phyloP scores from a whole-genome alignment of 1,140 invertebrate species.

The Drosophila pandora region DNA sequence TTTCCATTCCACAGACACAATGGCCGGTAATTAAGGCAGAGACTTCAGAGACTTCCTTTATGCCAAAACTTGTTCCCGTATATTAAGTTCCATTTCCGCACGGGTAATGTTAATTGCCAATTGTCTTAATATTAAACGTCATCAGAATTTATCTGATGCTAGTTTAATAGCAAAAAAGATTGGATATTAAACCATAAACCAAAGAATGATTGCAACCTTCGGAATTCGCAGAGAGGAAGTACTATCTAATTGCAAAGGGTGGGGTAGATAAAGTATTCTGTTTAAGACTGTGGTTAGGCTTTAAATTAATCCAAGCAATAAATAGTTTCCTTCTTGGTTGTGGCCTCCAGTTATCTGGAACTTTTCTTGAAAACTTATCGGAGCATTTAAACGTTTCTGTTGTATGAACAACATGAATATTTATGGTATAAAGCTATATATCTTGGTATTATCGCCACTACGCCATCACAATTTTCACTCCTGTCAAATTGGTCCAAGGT shows the following conservation, averaged over 20 bases:
- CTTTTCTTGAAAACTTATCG: conserved; percentile 17
- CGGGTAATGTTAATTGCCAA: conserved; percentile 72
- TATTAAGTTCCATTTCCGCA: conserved; percentile 53
- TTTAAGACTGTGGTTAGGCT: background rate
- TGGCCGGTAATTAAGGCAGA: conserved; percentile 43
- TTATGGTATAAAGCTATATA: conserved; percentile 33
- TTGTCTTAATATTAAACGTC: conserved; percentile 65
- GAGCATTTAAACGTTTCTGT: conserved; percentile 11
- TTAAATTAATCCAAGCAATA: conserved; percentile 1
- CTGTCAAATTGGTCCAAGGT: conserved; percentile 68
- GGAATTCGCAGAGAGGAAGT: conserved; percentile 23
- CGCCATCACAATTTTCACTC: conserved; percentile 58
- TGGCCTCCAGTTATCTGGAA: conserved; percentile 13
- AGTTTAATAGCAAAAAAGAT: conserved; percentile 26
- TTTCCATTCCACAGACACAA: conserved; percentile 29
- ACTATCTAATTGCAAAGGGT: conserved; percentile 7
- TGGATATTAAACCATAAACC: conserved; percentile 20
- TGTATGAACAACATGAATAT: conserved; percentile 24
- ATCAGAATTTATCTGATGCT: conserved; percentile 46
- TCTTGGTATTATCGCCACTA: conserved; percentile 48
- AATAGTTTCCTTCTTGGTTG: background rate
- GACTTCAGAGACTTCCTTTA: conserved; percentile 50
- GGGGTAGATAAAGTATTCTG: conserved; percentile 2
- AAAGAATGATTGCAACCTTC: conserved; percentile 27
- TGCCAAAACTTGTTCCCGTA: conserved; percentile 36